Evolutionary conservation across 2,797 vertebrate species (phyloP).

Genomic region (Catamblyrhynchus diadema): DNA sequence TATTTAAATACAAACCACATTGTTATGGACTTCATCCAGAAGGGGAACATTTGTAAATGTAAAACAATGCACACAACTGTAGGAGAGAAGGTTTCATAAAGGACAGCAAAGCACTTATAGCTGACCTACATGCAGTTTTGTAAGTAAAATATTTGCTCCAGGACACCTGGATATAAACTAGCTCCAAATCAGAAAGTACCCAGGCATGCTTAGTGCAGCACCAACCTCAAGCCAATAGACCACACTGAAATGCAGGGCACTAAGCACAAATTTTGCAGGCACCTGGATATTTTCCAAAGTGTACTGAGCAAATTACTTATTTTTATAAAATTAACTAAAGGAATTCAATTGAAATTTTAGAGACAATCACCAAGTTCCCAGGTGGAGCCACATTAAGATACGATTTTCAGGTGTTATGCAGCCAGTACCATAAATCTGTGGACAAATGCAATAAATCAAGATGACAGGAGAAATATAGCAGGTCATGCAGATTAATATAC

Average conservation of each 20-base stretch:
- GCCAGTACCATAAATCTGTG: not conserved
- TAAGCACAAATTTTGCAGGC: not conserved
- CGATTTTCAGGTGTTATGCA: not conserved
- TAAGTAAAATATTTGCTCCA: not conserved
- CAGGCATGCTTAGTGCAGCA: not conserved
- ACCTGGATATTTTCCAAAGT: not conserved
- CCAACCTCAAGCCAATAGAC: not conserved
- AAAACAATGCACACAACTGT: not conserved
- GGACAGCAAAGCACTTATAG: not conserved
- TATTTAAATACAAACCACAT: not conserved
- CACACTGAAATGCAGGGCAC: not conserved
- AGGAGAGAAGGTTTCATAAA: not conserved
- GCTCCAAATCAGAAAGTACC: not conserved
- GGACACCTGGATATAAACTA: not conserved
- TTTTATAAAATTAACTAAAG: not conserved
- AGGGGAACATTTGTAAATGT: not conserved
- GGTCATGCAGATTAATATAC: not conserved
- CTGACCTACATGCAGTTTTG: not conserved
- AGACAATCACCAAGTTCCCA: not conserved
- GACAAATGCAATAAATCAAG: not conserved
- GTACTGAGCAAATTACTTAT: not conserved
- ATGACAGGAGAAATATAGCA: not conserved
- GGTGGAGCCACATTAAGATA: rapidly evolving
- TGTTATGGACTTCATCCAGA: not conserved
- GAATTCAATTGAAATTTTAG: not conserved